These are phyloP conservation scores for Yoshiicerus persimilis DNA, from an alignment of 1,140 invertebrate species.

Conservation along the genomic window DNA sequence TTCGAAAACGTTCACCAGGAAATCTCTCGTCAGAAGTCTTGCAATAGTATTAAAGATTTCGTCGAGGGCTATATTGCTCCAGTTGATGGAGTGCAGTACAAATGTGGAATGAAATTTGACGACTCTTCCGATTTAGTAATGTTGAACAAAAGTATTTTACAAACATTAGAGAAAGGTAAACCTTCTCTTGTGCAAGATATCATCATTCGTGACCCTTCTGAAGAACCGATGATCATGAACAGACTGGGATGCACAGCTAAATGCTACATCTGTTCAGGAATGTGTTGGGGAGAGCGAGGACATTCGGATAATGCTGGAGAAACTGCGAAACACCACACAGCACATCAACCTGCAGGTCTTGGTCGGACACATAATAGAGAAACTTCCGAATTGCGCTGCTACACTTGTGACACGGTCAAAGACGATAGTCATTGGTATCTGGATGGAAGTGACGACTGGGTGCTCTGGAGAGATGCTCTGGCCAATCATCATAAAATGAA, in stretches of 20 bases:
- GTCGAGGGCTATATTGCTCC: background rate
- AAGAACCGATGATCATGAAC: background rate
- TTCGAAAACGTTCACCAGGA: background rate
- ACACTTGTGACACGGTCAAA: background rate
- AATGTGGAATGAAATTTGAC: background rate
- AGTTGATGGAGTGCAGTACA: background rate
- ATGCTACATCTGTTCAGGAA: background rate
- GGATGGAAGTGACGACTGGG: too few species aligned
- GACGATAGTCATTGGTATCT: background rate
- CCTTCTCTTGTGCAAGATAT: background rate
- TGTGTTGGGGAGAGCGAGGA: constrained; percentile 7
- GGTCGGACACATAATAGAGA: background rate
- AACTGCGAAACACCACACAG: background rate
- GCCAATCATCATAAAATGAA: background rate
- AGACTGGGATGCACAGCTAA: background rate
- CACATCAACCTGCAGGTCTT: background rate
- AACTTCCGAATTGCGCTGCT: background rate
- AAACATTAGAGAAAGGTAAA: background rate
- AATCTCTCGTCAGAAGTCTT: background rate
- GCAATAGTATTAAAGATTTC: background rate
- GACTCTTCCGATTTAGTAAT: background rate
- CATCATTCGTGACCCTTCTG: background rate
- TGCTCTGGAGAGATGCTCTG: background rate
- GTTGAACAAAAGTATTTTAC: background rate
- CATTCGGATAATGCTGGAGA: background rate